A percentile compares a stretch with the other conserved stretches of the same genome.
Conservation (phyloP, 2,888 invertebrate species). For the Dicranocentrus wangi region DNA sequence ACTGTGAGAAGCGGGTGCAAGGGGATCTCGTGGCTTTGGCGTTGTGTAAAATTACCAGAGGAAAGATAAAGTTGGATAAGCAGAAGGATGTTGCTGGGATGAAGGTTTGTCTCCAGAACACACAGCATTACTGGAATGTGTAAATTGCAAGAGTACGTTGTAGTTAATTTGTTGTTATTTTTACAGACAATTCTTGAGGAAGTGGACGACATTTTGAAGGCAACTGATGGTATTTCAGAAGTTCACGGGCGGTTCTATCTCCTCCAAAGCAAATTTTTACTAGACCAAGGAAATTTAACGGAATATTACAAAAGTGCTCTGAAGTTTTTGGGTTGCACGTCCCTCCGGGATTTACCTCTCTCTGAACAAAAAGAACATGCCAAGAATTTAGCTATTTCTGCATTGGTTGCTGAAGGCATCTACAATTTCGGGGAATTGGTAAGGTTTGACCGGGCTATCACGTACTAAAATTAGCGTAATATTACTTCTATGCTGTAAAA, state of each 20-base stretch:
- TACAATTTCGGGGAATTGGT: conserved; percentile 98
- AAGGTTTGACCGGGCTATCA: conserved; percentile 70
- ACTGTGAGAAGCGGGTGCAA: conserved; percentile 90
- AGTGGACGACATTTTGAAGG: conserved; percentile 87
- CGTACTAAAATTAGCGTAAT: too few species aligned
- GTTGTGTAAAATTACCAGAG: conserved; percentile 90
- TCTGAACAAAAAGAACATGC: conserved; percentile 86
- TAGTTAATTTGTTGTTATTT: neutral
- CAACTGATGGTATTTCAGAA: conserved; percentile 91
- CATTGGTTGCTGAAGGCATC: conserved; percentile 93
- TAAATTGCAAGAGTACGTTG: too few species aligned
- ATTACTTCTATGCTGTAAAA: neutral
- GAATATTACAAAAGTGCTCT: conserved; percentile 96
- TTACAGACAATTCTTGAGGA: conserved; percentile 86
- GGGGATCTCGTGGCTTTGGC: conserved; percentile 89
- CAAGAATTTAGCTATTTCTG: conserved; percentile 93
- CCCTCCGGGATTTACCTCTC: conserved; percentile 80
- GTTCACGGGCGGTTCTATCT: conserved; percentile 96
- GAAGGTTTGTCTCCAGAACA: too few species aligned
- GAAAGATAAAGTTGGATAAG: conserved; percentile 86
- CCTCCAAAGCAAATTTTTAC: conserved; percentile 92
- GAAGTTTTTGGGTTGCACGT: conserved; percentile 85
- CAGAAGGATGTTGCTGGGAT: conserved; percentile 85
- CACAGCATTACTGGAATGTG: too few species aligned
- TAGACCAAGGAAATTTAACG: conserved; percentile 90